Evolutionary conservation across 2,113 vertebrate species (phyloP).

Genomic region (Dasyprocta punctata): DNA sequence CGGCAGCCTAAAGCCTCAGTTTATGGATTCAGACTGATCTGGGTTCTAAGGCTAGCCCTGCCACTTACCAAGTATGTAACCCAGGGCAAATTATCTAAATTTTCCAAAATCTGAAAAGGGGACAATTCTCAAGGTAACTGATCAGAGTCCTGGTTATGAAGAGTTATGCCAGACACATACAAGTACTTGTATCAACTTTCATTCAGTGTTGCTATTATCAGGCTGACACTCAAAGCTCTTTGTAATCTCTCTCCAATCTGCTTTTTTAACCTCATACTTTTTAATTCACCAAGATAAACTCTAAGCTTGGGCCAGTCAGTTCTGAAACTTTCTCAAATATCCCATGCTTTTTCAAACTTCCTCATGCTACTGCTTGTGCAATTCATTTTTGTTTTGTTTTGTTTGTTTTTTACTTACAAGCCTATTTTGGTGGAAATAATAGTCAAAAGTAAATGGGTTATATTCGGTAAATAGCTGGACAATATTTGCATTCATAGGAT

Average conservation of each 20-base stretch:
- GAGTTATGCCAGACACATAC: background rate
- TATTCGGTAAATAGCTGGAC: background rate
- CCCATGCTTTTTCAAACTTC: background rate
- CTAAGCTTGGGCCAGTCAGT: background rate
- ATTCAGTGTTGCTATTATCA: background rate
- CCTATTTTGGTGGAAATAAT: conserved; percentile 15
- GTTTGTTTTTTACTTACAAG: background rate
- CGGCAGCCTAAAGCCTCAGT: background rate
- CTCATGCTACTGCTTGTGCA: background rate
- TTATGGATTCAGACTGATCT: background rate
- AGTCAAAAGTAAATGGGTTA: conserved; percentile 38
- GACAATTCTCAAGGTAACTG: conserved; percentile 37
- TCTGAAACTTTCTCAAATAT: conserved; percentile 1
- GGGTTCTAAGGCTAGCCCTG: background rate
- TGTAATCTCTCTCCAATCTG: background rate
- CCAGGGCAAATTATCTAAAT: background rate
- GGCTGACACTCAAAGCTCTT: background rate
- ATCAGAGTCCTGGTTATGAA: background rate
- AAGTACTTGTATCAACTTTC: background rate
- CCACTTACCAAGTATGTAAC: background rate
- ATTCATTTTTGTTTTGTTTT: background rate
- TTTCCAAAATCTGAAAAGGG: background rate
- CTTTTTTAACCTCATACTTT: background rate
- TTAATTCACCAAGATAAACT: background rate
- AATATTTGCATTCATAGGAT: conserved; percentile 26